phyloP scores from a whole-genome alignment of 2,113 vertebrate genomes.

The Rousettus leschenaultii region DNA sequence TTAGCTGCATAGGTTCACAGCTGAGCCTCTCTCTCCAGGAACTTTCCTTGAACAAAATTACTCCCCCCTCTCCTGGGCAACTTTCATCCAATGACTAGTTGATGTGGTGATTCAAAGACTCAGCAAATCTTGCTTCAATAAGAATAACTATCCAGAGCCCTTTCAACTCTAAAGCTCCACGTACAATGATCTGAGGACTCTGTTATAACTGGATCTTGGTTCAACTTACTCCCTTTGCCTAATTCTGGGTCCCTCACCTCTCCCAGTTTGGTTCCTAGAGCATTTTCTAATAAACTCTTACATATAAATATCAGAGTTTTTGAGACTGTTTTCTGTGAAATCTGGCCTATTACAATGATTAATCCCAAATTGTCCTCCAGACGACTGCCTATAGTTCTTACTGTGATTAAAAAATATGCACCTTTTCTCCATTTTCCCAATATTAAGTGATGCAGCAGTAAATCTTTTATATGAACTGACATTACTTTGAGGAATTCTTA shows the following conservation, averaged over 20 bases:
- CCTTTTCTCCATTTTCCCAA: neutral
- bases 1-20: neutral
- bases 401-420: neutral
- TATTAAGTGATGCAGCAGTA: neutral
- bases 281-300: neutral
- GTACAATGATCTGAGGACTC: neutral
- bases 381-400: neutral
- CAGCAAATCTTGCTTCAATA: neutral
- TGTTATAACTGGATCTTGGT: neutral
- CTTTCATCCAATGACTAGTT: neutral
- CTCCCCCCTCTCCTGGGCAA: neutral
- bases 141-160: neutral
- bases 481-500: neutral
- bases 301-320: neutral
- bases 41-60: neutral
- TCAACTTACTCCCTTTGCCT: neutral
- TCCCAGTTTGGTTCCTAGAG: neutral
- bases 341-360: neutral
- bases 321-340: neutral
- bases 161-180: neutral
- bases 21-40: neutral
- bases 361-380: neutral
- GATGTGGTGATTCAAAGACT: neutral
- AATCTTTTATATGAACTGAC: neutral
- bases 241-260: neutral